Percentiles rank a stretch among this genome's conserved stretches.
These are phyloP conservation scores for Apodemus speciosus DNA, from an alignment of 2,113 vertebrate genomes.

Conservation along the genomic window DNA sequence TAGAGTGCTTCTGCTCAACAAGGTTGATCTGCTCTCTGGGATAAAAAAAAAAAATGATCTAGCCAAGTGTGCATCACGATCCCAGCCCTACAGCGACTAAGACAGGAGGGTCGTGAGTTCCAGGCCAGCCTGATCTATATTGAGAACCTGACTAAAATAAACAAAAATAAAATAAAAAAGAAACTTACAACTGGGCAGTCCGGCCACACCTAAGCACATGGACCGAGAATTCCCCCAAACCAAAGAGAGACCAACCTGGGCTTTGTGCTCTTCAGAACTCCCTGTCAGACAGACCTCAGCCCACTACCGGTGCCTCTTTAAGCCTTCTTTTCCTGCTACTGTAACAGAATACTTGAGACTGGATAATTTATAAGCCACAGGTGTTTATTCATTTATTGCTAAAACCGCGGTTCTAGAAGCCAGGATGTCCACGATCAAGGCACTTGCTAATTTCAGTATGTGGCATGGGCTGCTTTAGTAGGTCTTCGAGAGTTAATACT, in stretches of 20 bases:
- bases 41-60: background rate
- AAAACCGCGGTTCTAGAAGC: background rate
- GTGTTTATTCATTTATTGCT: background rate
- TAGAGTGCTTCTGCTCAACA: background rate
- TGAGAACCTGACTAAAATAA: background rate
- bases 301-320: background rate
- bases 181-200: background rate
- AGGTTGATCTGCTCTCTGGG: background rate
- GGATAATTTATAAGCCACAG: background rate
- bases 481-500: background rate
- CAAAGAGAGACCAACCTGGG: background rate
- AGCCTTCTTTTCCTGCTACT: background rate
- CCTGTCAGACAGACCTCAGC: background rate
- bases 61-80: background rate
- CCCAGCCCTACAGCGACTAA: background rate
- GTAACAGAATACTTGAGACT: background rate
- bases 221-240: background rate
- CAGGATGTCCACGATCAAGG: background rate
- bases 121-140: background rate
- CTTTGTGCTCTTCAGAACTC: background rate
- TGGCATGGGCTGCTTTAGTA: background rate
- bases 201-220: background rate
- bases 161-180: background rate
- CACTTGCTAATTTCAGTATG: background rate
- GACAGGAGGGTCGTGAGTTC: background rate